Evolutionary conservation across 2,113 vertebrate genomes (phyloP), one percentile per base, ranked within the genome.

Genomic region (Cottus gobio): DNA sequence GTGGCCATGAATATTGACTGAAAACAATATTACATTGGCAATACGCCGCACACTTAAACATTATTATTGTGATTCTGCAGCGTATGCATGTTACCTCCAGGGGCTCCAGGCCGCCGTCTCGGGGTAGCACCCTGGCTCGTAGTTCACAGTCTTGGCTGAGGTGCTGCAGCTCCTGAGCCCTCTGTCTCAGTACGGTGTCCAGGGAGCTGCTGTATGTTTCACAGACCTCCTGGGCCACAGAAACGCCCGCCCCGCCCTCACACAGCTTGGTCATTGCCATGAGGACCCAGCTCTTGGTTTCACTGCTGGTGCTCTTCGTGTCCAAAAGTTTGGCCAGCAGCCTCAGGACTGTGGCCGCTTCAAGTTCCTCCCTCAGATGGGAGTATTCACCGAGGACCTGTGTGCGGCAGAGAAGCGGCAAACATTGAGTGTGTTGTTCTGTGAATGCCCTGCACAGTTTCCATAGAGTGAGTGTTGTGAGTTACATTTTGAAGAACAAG

Each of bases 371-470:
- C 82, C 86, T 94, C 52, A 99, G 92, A 71, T 94, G 93, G 54
- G 96, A 95, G 90, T 97, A 99, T 58, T 99, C 97, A 10, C 98
- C 98, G 26, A 99, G 91, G 2, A 98, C 97, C 98, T 99, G 69
- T 9, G 20, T 2, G 61, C 0, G 7, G 76, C 79, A 44, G 63
- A 84, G 31, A 8, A 46, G 70, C 2, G 48, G 16, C 15, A 2
- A 15, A 48, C 28, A 0, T 34, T 50, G 1, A 54, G 46, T 30
- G 15, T 20, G n/a, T 28, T 58, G 28, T 12, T 62, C 31, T 24
- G 4, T 46, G 11, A n/a, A 57, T 57, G 9, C 37, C 28, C 39
- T 24, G 42, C 15, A 13, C 7, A n/a, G 26, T 70, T 46, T 57
- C 24, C 24, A 1, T 57, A 28, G 26, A 5, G 6, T 7, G 22